These are phyloP conservation scores for Babylonia areolata DNA, from an alignment of 1,140 invertebrate species.

Conservation along the genomic window DNA sequence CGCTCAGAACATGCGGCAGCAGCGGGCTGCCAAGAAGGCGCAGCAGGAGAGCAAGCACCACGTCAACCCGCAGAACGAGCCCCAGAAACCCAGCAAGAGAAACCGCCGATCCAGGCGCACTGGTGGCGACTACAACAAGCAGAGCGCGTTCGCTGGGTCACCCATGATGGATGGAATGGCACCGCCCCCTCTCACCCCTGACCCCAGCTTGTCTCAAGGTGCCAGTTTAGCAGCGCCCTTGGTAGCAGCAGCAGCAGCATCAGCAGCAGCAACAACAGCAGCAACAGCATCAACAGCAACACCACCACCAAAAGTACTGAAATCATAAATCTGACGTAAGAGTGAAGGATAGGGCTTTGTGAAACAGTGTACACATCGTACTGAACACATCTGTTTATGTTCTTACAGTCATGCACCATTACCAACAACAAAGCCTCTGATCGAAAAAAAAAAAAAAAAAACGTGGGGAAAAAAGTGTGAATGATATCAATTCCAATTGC, in stretches of 20 bases:
- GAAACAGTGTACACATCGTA: neutral
- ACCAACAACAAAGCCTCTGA: too few relatives aligned
- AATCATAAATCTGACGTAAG: neutral
- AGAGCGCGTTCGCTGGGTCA: slow-evolving; percentile 5
- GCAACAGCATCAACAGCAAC: neutral
- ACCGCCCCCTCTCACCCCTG: neutral
- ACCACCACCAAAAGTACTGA: neutral
- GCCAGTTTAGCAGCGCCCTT: neutral
- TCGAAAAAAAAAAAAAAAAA: neutral
- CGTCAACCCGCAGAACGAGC: slow-evolving; percentile 67
- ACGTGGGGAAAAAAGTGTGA: neutral
- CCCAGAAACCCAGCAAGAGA: slow-evolving; percentile 75
- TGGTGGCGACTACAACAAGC: slow-evolving; percentile 43
- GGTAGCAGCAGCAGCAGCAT: neutral
- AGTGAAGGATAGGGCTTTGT: neutral
- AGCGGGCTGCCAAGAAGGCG: slow-evolving; percentile 67
- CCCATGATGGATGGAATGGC: neutral
- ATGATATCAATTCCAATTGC: neutral
- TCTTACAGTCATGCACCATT: neutral
- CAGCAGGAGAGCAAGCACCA: slow-evolving; percentile 63
- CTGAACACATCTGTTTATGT: neutral
- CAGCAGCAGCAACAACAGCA: neutral
- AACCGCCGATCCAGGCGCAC: slow-evolving; percentile 50
- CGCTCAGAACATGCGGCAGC: slow-evolving; percentile 72
- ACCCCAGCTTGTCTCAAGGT: neutral